phyloP scores from a whole-genome alignment of 2,797 vertebrate species.

The Luscinia luscinia region DNA sequence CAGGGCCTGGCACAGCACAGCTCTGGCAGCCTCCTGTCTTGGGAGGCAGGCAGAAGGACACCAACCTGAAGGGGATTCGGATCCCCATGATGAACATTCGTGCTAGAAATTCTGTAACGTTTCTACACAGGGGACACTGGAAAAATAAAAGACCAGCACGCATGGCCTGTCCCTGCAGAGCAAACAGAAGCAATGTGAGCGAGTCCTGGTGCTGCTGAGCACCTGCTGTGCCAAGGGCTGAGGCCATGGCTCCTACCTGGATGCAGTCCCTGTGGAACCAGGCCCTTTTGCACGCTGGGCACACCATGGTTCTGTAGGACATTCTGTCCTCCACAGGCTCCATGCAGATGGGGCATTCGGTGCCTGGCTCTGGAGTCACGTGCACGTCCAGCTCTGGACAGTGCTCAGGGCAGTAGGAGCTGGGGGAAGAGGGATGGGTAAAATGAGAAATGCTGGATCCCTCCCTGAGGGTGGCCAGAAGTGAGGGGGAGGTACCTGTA shows the following conservation, averaged over 20 bases:
- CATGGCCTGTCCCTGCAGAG: background rate
- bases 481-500: background rate
- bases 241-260: background rate
- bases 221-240: background rate
- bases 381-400: background rate
- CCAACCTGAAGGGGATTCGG: background rate
- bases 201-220: background rate
- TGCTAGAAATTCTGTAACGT: background rate
- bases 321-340: background rate
- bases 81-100: background rate
- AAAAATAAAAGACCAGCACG: background rate
- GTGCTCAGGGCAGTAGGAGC: background rate
- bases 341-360: background rate
- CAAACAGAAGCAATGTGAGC: background rate
- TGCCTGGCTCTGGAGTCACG: too few relatives aligned
- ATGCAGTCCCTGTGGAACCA: background rate
- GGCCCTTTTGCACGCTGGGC: background rate
- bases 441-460: too few relatives aligned
- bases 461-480: too few relatives aligned
- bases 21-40: background rate
- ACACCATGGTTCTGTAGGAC: background rate
- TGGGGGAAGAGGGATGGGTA: too few relatives aligned
- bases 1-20: too few relatives aligned
- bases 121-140: too few relatives aligned
- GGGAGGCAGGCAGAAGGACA: background rate